Evolutionary conservation across 2,113 vertebrate species (phyloP).

Genomic region (Sus scrofa): DNA sequence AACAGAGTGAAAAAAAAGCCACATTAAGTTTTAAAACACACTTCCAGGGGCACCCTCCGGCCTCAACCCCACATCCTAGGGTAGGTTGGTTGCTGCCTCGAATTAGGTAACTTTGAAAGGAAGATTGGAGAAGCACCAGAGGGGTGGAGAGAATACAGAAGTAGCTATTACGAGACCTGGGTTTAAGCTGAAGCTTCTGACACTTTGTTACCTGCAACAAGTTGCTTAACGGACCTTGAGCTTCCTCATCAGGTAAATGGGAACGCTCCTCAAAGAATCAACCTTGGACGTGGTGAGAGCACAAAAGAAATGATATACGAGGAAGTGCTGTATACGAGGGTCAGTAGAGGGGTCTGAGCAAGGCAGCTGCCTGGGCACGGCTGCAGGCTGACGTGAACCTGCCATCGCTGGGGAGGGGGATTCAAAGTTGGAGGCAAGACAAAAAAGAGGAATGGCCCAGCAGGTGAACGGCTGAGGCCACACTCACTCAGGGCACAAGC

Average conservation of each 20-base stretch:
- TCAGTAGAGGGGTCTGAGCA: background rate
- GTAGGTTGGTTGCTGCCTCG: background rate
- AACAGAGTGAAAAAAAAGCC: slow-evolving; percentile 12
- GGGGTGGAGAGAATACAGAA: background rate
- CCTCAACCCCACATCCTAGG: background rate
- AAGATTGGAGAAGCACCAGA: background rate
- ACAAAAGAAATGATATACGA: background rate
- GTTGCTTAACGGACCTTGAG: background rate
- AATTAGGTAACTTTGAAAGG: background rate
- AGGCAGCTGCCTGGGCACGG: fast-evolving
- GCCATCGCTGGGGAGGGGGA: background rate
- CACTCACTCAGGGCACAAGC: background rate
- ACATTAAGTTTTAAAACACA: slow-evolving; percentile 44
- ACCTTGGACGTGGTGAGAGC: background rate
- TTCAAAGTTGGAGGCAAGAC: slow-evolving; percentile 1
- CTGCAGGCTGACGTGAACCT: background rate
- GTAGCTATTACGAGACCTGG: background rate
- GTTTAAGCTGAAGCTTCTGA: background rate
- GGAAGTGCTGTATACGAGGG: background rate
- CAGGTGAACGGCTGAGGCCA: background rate
- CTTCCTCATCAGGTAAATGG: slow-evolving; percentile 14
- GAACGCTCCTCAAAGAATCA: background rate
- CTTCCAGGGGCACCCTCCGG: background rate
- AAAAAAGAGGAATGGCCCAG: background rate
- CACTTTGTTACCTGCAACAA: background rate